Evolutionary conservation across 2,888 invertebrate genomes (phyloP).

Genomic region (Drosophila mercatorum): DNA sequence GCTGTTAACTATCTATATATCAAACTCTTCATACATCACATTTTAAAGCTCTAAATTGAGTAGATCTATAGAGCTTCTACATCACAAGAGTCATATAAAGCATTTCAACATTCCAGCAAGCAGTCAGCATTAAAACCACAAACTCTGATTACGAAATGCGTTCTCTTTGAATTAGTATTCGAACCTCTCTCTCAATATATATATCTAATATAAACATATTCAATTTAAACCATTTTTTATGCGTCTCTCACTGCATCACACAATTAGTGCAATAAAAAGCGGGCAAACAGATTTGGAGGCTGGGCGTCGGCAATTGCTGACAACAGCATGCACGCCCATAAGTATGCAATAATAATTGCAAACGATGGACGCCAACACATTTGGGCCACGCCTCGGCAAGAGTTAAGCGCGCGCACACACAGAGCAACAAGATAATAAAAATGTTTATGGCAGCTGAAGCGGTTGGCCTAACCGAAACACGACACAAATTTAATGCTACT

Average conservation of each 20-base stretch:
- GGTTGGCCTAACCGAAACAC: slow-evolving; percentile 17
- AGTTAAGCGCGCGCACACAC: slow-evolving; percentile 29
- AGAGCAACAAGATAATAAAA: slow-evolving; percentile 59
- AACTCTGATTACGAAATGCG: too few species aligned
- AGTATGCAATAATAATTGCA: slow-evolving; percentile 74
- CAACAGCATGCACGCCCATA: slow-evolving; percentile 22
- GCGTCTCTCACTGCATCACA: not conserved
- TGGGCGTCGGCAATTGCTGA: slow-evolving; percentile 4
- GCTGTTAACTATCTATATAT: too few species aligned
- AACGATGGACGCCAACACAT: slow-evolving; percentile 57
- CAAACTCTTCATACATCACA: too few species aligned
- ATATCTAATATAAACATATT: not conserved
- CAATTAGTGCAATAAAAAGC: slow-evolving; percentile 14
- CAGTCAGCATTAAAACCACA: too few species aligned
- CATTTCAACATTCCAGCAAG: too few species aligned
- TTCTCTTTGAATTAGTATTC: not conserved
- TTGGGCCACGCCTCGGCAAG: slow-evolving; percentile 23
- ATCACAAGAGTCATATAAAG: too few species aligned
- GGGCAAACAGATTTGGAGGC: slow-evolving; percentile 1
- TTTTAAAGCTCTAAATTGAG: too few species aligned
- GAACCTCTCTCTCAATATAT: not conserved
- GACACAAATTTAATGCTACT: slow-evolving; percentile 41
- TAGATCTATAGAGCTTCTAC: too few species aligned
- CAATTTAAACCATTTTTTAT: slow-evolving; percentile 4
- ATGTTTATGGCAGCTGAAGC: slow-evolving; percentile 49